Conservation (phyloP, 2,113 vertebrate species). For the rabbit (Oryctolagus cuniculus) region DNA sequence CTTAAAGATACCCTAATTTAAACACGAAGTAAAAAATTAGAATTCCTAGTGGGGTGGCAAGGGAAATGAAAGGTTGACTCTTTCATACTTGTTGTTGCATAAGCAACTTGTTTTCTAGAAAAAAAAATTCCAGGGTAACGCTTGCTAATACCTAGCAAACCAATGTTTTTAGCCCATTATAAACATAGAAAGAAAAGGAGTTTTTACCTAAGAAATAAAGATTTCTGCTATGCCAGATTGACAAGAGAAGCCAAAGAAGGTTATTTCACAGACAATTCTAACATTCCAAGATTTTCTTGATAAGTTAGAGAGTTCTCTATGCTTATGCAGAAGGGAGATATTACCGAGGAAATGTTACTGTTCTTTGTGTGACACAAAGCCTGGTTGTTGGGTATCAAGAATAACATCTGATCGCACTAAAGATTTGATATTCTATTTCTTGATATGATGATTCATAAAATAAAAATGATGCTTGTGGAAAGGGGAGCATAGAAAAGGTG, state of each 20-base stretch:
- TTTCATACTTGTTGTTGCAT: not conserved
- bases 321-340: conserved; percentile 36
- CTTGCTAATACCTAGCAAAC: conserved; percentile 32
- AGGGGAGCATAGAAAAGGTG: conserved; percentile 50
- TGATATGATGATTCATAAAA: conserved; percentile 54
- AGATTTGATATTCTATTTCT: conserved; percentile 49
- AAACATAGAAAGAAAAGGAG: not conserved
- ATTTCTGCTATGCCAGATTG: conserved; percentile 4
- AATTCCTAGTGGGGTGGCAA: not conserved
- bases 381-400: conserved; percentile 52
- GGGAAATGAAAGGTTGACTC: not conserved
- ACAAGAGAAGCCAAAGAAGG: conserved; percentile 58
- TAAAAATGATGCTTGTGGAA: conserved; percentile 44
- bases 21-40: not conserved
- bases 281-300: conserved; percentile 31
- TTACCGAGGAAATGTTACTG: not conserved
- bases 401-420: conserved; percentile 39
- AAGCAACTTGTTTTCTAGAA: conserved; percentile 27
- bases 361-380: conserved; percentile 14
- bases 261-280: conserved; percentile 47
- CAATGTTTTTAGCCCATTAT: not conserved
- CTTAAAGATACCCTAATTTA: not conserved
- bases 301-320: not conserved
- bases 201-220: conserved; percentile 23
- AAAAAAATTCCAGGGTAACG: not conserved